Conservation (phyloP, 2,113 vertebrate species). For the Clarias batrachus region DNA sequence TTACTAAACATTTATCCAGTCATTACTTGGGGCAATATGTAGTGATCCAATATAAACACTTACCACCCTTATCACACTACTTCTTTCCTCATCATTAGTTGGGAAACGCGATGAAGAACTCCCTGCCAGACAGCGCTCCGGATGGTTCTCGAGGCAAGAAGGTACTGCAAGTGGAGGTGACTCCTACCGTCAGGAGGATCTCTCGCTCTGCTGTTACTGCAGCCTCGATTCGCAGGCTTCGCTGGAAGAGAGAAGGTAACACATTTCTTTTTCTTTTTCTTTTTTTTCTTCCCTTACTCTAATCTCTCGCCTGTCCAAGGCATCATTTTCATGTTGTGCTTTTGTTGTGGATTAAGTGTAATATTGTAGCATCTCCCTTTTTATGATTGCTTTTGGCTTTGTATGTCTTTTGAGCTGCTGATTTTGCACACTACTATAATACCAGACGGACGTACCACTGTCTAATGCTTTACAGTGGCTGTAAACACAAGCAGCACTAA, state of each 20-base stretch:
- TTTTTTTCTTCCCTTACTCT: neutral
- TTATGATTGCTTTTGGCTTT: conserved; percentile 33
- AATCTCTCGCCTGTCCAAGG: neutral
- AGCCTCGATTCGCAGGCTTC: conserved; percentile 94
- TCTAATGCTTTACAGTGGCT: conserved; percentile 2
- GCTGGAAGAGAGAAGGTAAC: conserved; percentile 97
- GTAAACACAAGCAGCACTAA: conserved; percentile 55
- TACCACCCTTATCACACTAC: neutral
- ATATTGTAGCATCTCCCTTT: conserved; percentile 27
- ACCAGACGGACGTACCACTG: conserved; percentile 1
- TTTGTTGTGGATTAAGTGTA: neutral
- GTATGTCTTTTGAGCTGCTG: conserved; percentile 47
- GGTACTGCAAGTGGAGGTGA: conserved; percentile 94
- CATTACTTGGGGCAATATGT: neutral
- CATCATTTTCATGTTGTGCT: neutral
- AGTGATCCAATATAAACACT: neutral
- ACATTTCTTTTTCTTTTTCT: neutral
- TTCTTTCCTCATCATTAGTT: conserved; percentile 72
- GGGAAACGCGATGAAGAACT: conserved; percentile 96
- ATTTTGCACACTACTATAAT: conserved; percentile 11
- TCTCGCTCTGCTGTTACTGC: conserved; percentile 94
- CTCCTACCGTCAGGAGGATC: conserved; percentile 90
- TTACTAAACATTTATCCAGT: neutral
- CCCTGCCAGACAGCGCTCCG: conserved; percentile 87
- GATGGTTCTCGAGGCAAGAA: conserved; percentile 84